phyloP scores from a whole-genome alignment of 2,797 vertebrate species.

The Pipistrellus nathusii region DNA sequence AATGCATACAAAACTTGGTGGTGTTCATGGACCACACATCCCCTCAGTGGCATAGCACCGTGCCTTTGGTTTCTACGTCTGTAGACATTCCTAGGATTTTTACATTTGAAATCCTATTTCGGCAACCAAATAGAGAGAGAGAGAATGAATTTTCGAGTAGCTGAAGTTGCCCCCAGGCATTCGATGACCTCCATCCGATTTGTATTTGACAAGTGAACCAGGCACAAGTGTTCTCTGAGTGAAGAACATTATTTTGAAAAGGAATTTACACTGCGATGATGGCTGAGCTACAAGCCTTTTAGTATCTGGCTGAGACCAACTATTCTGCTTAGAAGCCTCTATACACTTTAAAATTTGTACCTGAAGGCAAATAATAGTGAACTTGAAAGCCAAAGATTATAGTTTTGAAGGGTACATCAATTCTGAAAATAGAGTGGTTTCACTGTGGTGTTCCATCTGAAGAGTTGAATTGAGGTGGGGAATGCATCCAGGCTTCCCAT shows the following conservation, averaged over 20 bases:
- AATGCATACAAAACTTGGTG: background rate
- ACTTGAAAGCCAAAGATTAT: constrained; percentile 88
- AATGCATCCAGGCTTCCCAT: constrained; percentile 72
- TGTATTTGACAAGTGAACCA: constrained; percentile 92
- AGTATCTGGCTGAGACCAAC: constrained; percentile 86
- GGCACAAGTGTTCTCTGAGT: constrained; percentile 89
- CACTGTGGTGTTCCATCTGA: constrained; percentile 78
- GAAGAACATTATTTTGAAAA: constrained; percentile 90
- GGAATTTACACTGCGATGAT: constrained; percentile 89
- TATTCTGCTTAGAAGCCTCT: constrained; percentile 89
- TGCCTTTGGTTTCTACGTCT: constrained; percentile 80
- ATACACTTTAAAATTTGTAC: constrained; percentile 87
- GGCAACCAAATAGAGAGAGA: constrained; percentile 85
- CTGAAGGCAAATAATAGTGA: constrained; percentile 88
- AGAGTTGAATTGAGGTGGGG: constrained; percentile 76
- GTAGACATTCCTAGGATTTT: constrained; percentile 81
- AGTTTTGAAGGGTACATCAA: constrained; percentile 88
- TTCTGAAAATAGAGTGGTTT: constrained; percentile 88
- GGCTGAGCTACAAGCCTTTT: constrained; percentile 89
- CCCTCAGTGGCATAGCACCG: constrained; percentile 24
- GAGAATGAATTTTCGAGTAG: constrained; percentile 89
- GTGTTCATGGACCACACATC: constrained; percentile 43
- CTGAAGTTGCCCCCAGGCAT: constrained; percentile 86
- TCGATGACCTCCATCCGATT: constrained; percentile 87
- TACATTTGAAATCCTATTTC: constrained; percentile 86